These are phyloP conservation scores for Pelosia muscerda DNA, from an alignment of 2,888 invertebrate species.

Conservation along the genomic window DNA sequence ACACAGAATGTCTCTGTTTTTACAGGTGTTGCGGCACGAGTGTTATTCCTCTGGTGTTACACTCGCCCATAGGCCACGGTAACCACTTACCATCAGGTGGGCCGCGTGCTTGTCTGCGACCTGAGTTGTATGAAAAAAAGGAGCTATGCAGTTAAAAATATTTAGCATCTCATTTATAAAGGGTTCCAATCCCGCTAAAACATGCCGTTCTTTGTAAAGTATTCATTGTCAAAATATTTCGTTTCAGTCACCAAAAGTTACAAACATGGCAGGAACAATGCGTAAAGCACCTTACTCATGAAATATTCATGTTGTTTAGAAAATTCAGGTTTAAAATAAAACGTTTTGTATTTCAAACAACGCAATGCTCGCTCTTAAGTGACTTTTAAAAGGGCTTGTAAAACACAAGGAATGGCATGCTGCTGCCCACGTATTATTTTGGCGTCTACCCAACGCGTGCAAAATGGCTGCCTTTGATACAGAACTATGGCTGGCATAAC, in stretches of 20 bases:
- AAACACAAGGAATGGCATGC: background rate
- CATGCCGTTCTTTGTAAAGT: background rate
- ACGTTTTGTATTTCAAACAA: constrained; percentile 30
- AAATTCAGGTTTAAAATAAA: constrained; percentile 35
- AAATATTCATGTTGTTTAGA: constrained; percentile 48
- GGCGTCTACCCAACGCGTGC: background rate
- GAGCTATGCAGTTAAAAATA: too few species aligned
- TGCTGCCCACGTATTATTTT: background rate
- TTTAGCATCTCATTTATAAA: background rate
- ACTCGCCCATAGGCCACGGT: too few species aligned
- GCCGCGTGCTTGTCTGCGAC: too few species aligned
- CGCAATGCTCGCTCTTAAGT: constrained; percentile 31
- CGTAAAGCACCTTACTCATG: constrained; percentile 39
- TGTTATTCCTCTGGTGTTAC: too few species aligned
- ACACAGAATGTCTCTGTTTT: too few species aligned
- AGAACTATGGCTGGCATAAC: background rate
- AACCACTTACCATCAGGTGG: too few species aligned
- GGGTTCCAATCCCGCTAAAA: background rate
- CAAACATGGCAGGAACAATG: constrained; percentile 26
- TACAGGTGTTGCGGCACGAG: too few species aligned
- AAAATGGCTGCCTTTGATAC: background rate
- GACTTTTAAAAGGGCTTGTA: constrained; percentile 38
- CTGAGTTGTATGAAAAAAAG: too few species aligned
- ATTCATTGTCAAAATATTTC: background rate
- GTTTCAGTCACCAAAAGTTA: constrained; percentile 23